Base-by-base conservation (phyloP, 2,888 invertebrate species). In the Drosophila setosimentum region DNA sequence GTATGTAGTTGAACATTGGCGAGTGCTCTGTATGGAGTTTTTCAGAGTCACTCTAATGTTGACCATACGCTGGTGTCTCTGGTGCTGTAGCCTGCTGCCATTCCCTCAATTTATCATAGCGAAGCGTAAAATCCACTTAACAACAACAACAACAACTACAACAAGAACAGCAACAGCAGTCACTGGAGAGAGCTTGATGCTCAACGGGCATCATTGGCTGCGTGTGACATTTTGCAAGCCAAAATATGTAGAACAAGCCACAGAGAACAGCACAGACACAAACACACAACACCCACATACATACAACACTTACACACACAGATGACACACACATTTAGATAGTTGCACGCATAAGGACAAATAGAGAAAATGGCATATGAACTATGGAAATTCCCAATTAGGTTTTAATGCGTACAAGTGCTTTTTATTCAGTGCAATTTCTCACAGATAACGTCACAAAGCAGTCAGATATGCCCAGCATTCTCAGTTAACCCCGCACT, bases 381-480 rank as follows among this genome's bases (percentile, higher is more conserved):
- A 82, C 81, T 90, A 90, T 90, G 89, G 91, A 90, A 91, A 87
- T 87, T 89, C 89, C 89, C 91, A 91, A 91, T 89, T 89, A 91
- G 89, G 85, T 81, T 83, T 89, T 91, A 90, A 91, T 90, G 85
- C 76, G 88, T 79, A 83, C 91, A 89, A 89, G 91, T 90, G 87
- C 79, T 91, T 81, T 87, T 90, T 82, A 91, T 91, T 89, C 91
- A 85, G 73, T 87, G 87, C 91, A 78, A 87, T 87, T 91, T 89
- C 90, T 87, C 87, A 91, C 69, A 75, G 75, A 70, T 59, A 68
- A 62, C 58, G n/a, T 37, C 29, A 33, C 58, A 40, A 16, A 54
- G 37, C 61, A 61, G 24, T 27, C 33, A n/a, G 57, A 64, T 55
- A 59, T 59, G 35, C 54, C 57, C 55, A 33, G 24, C 6, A 21